These are phyloP conservation scores for Camelus bactrianus DNA, from an alignment of 2,113 vertebrate genomes.

Conservation along the genomic window DNA sequence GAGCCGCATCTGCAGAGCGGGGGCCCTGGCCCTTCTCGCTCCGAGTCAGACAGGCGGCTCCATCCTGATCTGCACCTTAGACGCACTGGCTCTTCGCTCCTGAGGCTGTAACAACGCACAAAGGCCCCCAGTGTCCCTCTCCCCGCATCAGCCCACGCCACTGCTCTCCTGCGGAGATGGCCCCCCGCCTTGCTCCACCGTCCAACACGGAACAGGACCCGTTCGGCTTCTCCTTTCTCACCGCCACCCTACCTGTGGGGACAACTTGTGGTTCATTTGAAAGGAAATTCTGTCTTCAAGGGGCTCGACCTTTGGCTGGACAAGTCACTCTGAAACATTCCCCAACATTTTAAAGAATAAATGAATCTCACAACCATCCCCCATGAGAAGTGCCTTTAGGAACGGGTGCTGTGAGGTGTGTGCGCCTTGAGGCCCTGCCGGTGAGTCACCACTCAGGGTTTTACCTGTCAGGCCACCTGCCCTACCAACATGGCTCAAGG, in stretches of 20 bases:
- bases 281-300: background rate
- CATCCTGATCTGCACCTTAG: accelerated
- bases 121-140: accelerated
- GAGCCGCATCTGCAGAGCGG: accelerated
- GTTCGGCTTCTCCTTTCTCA: background rate
- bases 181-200: too few relatives aligned
- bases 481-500: background rate
- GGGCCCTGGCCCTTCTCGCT: too few relatives aligned
- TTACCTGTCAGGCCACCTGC: background rate
- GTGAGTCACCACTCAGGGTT: accelerated
- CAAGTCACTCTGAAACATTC: background rate
- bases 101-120: accelerated
- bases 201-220: background rate
- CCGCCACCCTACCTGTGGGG: background rate
- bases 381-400: background rate
- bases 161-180: background rate
- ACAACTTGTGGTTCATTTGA: background rate
- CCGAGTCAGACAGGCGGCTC: accelerated
- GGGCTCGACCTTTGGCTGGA: background rate
- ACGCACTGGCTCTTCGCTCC: accelerated
- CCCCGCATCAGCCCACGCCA: background rate
- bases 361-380: background rate
- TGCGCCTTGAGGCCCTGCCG: background rate
- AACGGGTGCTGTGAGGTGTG: background rate
- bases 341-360: background rate